Base-by-base conservation (phyloP, 2,888 invertebrate species). In the Aphodius granarius region DNA sequence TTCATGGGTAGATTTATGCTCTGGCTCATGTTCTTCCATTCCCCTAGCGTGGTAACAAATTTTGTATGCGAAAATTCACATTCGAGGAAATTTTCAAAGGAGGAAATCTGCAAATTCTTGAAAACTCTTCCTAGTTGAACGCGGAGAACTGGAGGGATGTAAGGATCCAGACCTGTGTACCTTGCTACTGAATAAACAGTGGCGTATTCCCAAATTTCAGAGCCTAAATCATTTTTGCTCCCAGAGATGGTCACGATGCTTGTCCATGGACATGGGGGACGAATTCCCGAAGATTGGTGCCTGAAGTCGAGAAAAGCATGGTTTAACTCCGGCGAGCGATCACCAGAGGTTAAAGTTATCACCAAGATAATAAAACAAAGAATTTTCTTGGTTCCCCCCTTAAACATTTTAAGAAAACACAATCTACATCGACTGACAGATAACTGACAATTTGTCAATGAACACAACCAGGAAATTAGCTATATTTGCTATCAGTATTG, bases 101-200 rank as follows among this genome's bases (percentile, higher is more conserved):
- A 68, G 13, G 68, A 18, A 21, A n/a, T 68, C n/a, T 43, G 43
- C 43, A 43, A 43, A 43, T 43, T 43, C 3, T 43, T 43, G 13
- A 43, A 43, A 43, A 43, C 43, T 43, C 43, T 43, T 43, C 43
- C 20, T 21, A 68, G 22, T 20, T 68, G 19, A 6, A n/a, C 22
- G 16, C 22, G 68, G 13, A 68, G 20, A 21, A 68, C 6, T 20
- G 68, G 68, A 2, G 68, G 68, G 22, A 68, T 22, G 22, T 21
- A 68, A 68, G 68, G 68, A 19, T 68, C 68, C 21, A 68, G n/a
- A 68, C 68, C 68, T 9, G 68, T 68, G n/a, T 68, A 20, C 21
- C 68, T 18, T 6, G 19, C 68, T 13, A 68, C 68, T n/a, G 68
- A 19, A 22, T 68, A 68, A 3, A 68, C 68, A 6, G 68, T 68